Percentiles rank a stretch among this genome's conserved stretches.
Conservation (phyloP, 2,888 invertebrate genomes). For the Thelaira solivaga region DNA sequence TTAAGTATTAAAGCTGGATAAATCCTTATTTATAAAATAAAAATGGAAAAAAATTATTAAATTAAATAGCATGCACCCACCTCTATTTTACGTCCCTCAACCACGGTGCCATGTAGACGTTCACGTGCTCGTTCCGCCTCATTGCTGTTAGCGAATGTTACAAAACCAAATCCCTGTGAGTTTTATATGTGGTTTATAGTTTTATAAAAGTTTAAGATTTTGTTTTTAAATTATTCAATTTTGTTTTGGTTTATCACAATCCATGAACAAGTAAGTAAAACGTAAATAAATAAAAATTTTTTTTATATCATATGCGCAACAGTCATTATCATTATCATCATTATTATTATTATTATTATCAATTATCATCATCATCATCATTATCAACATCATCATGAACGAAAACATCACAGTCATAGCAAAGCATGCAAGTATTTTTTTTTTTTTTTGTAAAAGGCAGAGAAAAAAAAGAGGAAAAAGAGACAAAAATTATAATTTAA, state of each 20-base stretch:
- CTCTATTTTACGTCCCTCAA: constrained; percentile 99
- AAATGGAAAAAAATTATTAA: constrained; percentile 69
- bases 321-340: constrained; percentile 44
- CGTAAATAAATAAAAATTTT: constrained; percentile 30
- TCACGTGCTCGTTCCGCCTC: constrained; percentile 99
- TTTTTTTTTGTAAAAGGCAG: constrained; percentile 49
- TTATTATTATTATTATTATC: constrained; percentile 35
- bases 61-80: constrained; percentile 98
- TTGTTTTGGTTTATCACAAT: constrained; percentile 30
- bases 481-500: constrained; percentile 51
- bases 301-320: constrained; percentile 55
- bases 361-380: constrained; percentile 38
- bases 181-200: constrained; percentile 53
- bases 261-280: constrained; percentile 54
- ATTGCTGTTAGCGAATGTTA: constrained; percentile 99
- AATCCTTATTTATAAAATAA: neutral
- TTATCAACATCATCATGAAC: constrained; percentile 43
- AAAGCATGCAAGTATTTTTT: constrained; percentile 59
- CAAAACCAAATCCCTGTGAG: constrained; percentile 99
- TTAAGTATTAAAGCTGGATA: neutral
- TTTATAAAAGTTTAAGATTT: constrained; percentile 20
- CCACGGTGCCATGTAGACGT: constrained; percentile 99
- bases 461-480: constrained; percentile 50
- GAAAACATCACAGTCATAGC: constrained; percentile 57
- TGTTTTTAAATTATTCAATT: constrained; percentile 20